phyloP scores from a whole-genome alignment of 2,888 invertebrate genomes.

The Mesorhabditis spiculigera region DNA sequence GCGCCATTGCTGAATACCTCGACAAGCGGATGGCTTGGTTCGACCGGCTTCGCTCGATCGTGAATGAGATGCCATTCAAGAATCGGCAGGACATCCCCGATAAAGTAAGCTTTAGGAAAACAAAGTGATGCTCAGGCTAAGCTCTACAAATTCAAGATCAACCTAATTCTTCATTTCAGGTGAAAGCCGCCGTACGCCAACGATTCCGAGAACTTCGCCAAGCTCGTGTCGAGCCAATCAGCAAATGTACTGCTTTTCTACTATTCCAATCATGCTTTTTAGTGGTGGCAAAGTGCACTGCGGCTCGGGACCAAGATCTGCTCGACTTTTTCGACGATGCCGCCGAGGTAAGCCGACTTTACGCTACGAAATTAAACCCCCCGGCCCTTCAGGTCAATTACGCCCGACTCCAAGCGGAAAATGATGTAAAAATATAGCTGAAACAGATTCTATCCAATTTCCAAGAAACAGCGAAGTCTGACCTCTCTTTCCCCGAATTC shows the following conservation, averaged over 20 bases:
- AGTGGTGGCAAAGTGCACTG: neutral
- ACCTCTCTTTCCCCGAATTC: no score
- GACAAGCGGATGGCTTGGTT: neutral
- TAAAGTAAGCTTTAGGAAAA: neutral
- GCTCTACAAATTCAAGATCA: neutral
- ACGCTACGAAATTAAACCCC: no score
- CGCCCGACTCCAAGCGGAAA: neutral
- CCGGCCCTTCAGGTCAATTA: neutral
- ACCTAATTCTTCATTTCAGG: neutral
- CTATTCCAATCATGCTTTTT: no score
- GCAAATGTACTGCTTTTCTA: no score
- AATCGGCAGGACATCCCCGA: neutral
- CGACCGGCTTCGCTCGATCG: conserved; percentile 1
- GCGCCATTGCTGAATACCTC: neutral
- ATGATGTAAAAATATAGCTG: neutral
- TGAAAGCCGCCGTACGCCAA: neutral
- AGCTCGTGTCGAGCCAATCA: neutral
- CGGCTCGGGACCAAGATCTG: neutral
- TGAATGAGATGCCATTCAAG: neutral
- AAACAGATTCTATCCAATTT: neutral
- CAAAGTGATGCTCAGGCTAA: neutral
- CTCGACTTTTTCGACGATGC: neutral
- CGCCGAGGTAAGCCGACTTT: neutral
- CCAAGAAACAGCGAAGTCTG: neutral
- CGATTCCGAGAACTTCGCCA: conserved; percentile 3